Evolutionary conservation across 2,113 vertebrate species (phyloP), one percentile per base, ranked within the genome.

Genomic region (Rhabdomys dilectus): DNA sequence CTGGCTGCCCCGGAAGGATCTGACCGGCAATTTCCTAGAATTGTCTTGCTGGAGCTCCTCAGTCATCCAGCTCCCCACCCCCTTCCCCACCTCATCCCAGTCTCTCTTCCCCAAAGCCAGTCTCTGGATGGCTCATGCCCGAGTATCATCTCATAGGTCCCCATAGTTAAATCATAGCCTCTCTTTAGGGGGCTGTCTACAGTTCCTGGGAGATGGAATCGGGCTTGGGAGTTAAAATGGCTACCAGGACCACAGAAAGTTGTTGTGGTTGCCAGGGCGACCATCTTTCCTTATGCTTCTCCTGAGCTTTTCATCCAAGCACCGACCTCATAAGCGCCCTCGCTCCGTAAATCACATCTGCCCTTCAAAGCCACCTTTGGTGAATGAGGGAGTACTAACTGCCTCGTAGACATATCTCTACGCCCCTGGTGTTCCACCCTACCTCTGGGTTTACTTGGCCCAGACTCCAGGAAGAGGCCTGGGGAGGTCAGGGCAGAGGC

Each of bases 1-100:
- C 97, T 72, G 97, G 98, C 98, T 98, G 95, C 98, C 98, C 96
- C 96, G 97, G 97, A 97, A 97, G 98, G 97, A 98, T 98, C 97
- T 98, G 98, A 95, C 96, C 96, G 56, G 96, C 96, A n/a, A 10
- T 89, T 98, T 98, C 98, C 98, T 97, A 66, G 70, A 89, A 98
- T 98, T 98, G 98, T 98, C 91, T 95, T 62, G 7, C 91, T 8
- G 78, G 84, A 86, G 92, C 94, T 97, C 97, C 97, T 91, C 94
- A 36, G 94, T 78, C 96, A 11, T 36, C 81, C 75, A 56, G 89
- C 93, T 85, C 89, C 95, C 93, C 70, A 15, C 76, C 72, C 84
- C 53, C 76, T 62, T 64, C 97, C 48, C 89, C 72, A 51, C 92
- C 88, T 64, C 95, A 19, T 36, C 82, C 24, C 42, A 3, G 72